phyloP scores from a whole-genome alignment of 92 coral and sea anemone genomes.

The Epizoanthus scotinus region DNA sequence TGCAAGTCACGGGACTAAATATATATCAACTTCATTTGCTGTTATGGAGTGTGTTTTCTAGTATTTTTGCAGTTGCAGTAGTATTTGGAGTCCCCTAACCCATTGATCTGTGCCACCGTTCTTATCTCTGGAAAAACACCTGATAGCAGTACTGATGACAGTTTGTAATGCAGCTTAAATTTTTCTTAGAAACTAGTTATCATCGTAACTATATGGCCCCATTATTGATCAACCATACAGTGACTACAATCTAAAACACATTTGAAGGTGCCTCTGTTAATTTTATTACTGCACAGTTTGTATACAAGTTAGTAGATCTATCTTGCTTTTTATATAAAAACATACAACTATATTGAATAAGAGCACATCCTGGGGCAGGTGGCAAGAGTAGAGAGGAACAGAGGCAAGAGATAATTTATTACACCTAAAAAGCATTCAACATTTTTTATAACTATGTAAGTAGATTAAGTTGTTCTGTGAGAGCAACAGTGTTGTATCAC shows the following conservation, averaged over 20 bases:
- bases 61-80: too few relatives aligned
- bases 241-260: background rate
- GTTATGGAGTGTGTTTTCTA: too few relatives aligned
- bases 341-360: constrained; percentile 30
- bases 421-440: constrained; percentile 47
- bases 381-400: background rate
- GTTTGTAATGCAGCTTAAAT: too few relatives aligned
- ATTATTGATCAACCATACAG: background rate
- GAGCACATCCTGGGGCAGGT: background rate
- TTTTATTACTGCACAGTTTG: constrained; percentile 10
- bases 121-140: too few relatives aligned
- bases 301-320: constrained; percentile 4
- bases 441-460: constrained; percentile 29
- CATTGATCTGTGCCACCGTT: too few relatives aligned
- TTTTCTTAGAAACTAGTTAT: too few relatives aligned
- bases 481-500: constrained; percentile 3
- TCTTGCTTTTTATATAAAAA: constrained; percentile 39
- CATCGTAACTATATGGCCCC: too few relatives aligned
- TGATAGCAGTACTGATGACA: too few relatives aligned
- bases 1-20: too few relatives aligned
- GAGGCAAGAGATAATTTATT: constrained; percentile 35
- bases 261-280: constrained; percentile 14
- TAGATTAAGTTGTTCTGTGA: constrained; percentile 5
- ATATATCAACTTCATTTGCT: too few relatives aligned
- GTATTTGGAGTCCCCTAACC: too few relatives aligned